phyloP scores from a whole-genome alignment of 92 coral and sea anemone genomes.

The Phenganax stokvisi region DNA sequence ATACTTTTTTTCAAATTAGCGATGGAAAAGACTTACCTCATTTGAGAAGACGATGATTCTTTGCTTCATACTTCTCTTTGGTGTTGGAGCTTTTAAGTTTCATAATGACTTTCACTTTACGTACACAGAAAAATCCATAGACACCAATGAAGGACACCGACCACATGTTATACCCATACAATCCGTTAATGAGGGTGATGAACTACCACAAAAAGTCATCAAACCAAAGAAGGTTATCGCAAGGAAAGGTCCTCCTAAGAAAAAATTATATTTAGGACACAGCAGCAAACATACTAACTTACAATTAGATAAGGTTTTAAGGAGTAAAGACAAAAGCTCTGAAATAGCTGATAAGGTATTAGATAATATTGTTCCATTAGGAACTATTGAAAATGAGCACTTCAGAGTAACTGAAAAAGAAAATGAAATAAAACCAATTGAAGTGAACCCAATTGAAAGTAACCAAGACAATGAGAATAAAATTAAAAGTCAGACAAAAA shows the following conservation, averaged over 20 bases:
- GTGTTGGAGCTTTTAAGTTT: conserved; percentile 26
- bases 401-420: conserved; percentile 52
- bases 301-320: not conserved
- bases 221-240: not conserved
- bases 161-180: conserved; percentile 49
- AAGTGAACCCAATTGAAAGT: no score
- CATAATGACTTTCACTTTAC: conserved; percentile 37
- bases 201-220: not conserved
- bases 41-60: conserved; percentile 64
- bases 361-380: conserved; percentile 42
- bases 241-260: conserved; percentile 21
- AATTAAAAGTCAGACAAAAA: conserved; percentile 66
- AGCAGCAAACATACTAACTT: not conserved
- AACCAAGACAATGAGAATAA: conserved; percentile 32
- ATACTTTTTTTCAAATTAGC: conserved; percentile 47
- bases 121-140: conserved; percentile 29
- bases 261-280: conserved; percentile 4
- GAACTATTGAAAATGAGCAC: conserved; percentile 54
- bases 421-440: conserved; percentile 44
- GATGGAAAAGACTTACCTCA: conserved; percentile 89
- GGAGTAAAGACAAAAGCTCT: not conserved
- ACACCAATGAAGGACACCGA: conserved; percentile 45
- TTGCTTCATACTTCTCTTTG: conserved; percentile 45
- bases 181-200: not conserved
- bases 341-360: conserved; percentile 25